Evolutionary conservation across 2,797 vertebrate genomes (phyloP).

Genomic region (Helicolenus hilgendorfi): DNA sequence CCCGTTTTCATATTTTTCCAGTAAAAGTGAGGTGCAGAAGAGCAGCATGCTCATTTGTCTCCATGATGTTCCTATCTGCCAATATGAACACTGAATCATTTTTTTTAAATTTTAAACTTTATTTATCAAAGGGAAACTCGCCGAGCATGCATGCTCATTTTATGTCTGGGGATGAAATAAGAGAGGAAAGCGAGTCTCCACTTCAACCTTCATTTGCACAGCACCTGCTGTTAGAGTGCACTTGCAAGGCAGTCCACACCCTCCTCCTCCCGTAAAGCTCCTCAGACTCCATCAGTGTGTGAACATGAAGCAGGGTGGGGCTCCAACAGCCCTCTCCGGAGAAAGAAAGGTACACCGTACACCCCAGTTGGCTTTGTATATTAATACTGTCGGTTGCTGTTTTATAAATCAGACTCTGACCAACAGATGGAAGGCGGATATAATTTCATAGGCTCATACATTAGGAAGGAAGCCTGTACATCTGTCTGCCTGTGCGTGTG

Average conservation of each 20-base stretch:
- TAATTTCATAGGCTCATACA: slow-evolving; percentile 72
- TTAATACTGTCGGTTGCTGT: slow-evolving; percentile 56
- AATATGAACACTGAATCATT: slow-evolving; percentile 2
- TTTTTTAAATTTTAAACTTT: neutral
- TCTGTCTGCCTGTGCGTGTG: slow-evolving; percentile 66
- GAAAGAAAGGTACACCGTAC: neutral
- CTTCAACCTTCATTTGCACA: neutral
- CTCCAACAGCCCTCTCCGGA: neutral
- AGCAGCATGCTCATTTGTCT: slow-evolving; percentile 19
- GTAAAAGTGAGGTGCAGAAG: neutral
- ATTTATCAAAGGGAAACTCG: slow-evolving; percentile 7
- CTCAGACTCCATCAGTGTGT: neutral
- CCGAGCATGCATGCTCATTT: neutral
- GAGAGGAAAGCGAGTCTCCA: neutral
- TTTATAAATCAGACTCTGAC: slow-evolving; percentile 63
- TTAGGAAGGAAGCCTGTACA: slow-evolving; percentile 65
- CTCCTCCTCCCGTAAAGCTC: neutral
- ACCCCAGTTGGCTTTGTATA: slow-evolving; percentile 42
- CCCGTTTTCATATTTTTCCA: slow-evolving; percentile 50
- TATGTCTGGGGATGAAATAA: neutral
- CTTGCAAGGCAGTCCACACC: neutral
- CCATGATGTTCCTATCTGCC: slow-evolving; percentile 16
- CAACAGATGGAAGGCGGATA: slow-evolving; percentile 78
- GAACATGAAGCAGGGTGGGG: neutral
- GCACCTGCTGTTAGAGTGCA: neutral